These are phyloP conservation scores for Apostichopus japonicus DNA, from an alignment of 35 echinoderm and acorn worm species.

Conservation along the genomic window DNA sequence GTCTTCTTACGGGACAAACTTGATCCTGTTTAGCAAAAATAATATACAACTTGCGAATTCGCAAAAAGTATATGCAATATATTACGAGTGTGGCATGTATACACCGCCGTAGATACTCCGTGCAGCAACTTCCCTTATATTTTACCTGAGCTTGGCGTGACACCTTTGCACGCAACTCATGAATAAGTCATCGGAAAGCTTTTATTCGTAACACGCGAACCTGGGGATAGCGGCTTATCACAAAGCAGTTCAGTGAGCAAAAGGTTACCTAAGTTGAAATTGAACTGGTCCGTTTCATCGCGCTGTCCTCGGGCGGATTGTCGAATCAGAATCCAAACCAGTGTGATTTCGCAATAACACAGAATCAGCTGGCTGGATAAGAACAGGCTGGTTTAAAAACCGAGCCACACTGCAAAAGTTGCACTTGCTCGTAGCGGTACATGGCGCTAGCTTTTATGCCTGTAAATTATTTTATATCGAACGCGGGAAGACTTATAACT, in stretches of 20 bases:
- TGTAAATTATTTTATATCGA: too few species aligned
- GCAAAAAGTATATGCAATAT: too few species aligned
- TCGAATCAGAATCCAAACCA: background rate
- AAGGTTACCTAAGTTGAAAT: constrained; percentile 28
- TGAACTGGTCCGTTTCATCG: constrained; percentile 32
- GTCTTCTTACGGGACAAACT: too few species aligned
- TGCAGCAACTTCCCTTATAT: background rate
- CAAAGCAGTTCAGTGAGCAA: constrained; percentile 20
- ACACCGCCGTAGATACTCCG: background rate
- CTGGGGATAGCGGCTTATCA: constrained; percentile 46
- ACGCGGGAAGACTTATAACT: too few species aligned
- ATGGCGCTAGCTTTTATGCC: too few species aligned
- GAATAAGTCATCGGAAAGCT: constrained; percentile 50
- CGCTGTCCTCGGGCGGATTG: background rate
- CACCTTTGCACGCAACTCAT: constrained; percentile 52
- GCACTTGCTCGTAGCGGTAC: background rate
- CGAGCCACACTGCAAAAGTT: constrained; percentile 1
- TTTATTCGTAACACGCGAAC: constrained; percentile 32
- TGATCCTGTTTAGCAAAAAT: too few species aligned
- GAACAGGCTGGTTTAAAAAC: background rate
- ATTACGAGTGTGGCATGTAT: background rate
- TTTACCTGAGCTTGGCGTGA: constrained; percentile 42
- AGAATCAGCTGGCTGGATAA: constrained; percentile 24
- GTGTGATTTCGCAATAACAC: constrained; percentile 32
- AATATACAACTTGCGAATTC: too few species aligned